Evolutionary conservation across 2,797 vertebrate species (phyloP).

Genomic region (Peromyscus aztecus): DNA sequence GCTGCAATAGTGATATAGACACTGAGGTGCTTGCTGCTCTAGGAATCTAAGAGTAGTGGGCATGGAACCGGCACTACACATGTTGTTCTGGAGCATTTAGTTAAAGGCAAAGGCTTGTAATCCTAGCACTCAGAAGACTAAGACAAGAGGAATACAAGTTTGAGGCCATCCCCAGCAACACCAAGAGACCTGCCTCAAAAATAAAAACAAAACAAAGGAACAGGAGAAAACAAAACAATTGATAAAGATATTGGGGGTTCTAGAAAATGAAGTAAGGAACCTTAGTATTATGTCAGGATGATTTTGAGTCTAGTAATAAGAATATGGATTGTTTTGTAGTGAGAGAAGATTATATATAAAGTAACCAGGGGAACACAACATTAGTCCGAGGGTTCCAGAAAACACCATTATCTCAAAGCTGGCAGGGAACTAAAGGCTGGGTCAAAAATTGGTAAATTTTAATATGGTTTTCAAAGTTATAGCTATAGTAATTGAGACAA

Average conservation of each 20-base stretch:
- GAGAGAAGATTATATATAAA: constrained; percentile 48
- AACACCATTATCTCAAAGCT: constrained; percentile 10
- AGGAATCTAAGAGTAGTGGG: background rate
- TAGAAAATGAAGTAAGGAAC: constrained; percentile 46
- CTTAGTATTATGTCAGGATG: background rate
- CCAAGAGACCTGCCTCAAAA: background rate
- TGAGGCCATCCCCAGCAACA: background rate
- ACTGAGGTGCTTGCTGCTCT: constrained; percentile 34
- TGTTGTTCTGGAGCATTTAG: constrained; percentile 13
- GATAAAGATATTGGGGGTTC: constrained; percentile 20
- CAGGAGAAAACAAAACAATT: constrained; percentile 28
- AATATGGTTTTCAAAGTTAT: constrained; percentile 47
- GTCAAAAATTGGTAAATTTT: constrained; percentile 18
- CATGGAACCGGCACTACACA: background rate
- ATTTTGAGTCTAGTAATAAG: constrained; percentile 50
- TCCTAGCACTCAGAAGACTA: background rate
- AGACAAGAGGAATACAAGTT: background rate
- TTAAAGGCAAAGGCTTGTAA: constrained; percentile 11
- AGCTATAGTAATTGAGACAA: constrained; percentile 13
- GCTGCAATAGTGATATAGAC: constrained; percentile 20
- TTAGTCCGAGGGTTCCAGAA: background rate
- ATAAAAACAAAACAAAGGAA: background rate
- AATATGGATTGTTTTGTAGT: constrained; percentile 17
- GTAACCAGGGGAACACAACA: constrained; percentile 21
- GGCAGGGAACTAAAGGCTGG: background rate